Base-by-base conservation (phyloP, 2,888 invertebrate species). In the Caenorhabditis uteleia region DNA sequence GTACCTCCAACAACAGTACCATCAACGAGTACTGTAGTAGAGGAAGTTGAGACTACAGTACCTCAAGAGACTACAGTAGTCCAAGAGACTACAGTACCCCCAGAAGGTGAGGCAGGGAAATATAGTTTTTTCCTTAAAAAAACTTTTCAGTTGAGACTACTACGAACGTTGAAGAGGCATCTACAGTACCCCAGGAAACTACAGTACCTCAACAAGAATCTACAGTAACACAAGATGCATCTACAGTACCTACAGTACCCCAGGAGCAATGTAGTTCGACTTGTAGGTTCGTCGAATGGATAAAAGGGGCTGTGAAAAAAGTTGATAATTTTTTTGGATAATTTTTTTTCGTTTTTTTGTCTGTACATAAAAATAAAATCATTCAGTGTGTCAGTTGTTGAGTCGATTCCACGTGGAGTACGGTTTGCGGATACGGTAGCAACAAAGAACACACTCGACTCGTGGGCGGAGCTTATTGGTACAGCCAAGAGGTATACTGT, bases 221-320 rank as follows among this genome's bases (percentile, higher is more conserved):
- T 7, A 38, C 38, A 38, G 5, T 6, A 38, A 38, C 2, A n/a
- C 5, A 16, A 20, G 21, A 38, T 18, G 10, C 23, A 43, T n/a
- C 26, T 43, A 26, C 18, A 43, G 27, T 7, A 43, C 6, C 26
- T 20, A 26, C 43, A 29, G 23, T 29, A 18, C 21, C 18, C 8
- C 7, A 3, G 18, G 42, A 10, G 7, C 6, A 64, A 40, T 64
- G 64, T 43, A 45, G 44, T 27, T 49, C 57, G 53, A 64, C 57
- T 26, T 64, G 64, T 57, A 64, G 64, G 64, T 64, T 64, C 64
- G 64, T 64, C 48, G 45, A 31, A 29, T 64, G 64, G 64, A 64
- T 64, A 29, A 36, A 55, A 54, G 45, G 44, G 27, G 54, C 57
- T 34, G 54, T 57, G 49, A 47, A 57, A 45, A 48, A 29, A 5